Base-by-base conservation (phyloP, 1,140 invertebrate genomes). In the Diorhabda carinulata region DNA sequence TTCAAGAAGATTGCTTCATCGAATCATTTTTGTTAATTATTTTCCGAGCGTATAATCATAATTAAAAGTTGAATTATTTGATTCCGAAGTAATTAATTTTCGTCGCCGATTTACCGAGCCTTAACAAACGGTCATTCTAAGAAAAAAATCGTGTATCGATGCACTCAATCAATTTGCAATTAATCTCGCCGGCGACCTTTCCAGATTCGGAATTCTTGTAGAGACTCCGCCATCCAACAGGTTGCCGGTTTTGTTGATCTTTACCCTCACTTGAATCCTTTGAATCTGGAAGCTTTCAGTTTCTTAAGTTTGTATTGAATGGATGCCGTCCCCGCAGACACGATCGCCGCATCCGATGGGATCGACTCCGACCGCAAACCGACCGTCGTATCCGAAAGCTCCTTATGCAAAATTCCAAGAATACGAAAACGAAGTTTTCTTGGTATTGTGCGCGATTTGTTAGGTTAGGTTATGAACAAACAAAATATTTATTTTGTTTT, bases 211-310 rank as follows among this genome's bases (percentile, higher is more conserved):
- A 52, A 52, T n/a, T 52, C 47, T 52, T 52, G 47, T 52, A 62
- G 61, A 62, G n/a, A 47, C 42, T 45, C 45, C 64, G 10, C 42
- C 63, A 68, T 58, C 67, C 68, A 73, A 73, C 72, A 73, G 69
- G 69, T 73, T 73, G 72, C 66, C 45, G 71, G 64, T 65, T 65
- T 47, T 9, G 66, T 68, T 73, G 72, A 73, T 70, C 72, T 73
- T 70, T 73, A 73, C 69, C 72, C 72, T 73, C 70, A 52, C 72
- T 63, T 64, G 66, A 70, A 68, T 73, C 72, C 72, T 73, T 73
- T 70, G 72, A 73, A 70, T 68, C 69, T 56, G 68, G 69, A 57
- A 67, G 64, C 69, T 72, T 72, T 68, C 69, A 47, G 70, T 70
- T 70, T 68, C 70, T 73, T 68, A 73, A 58, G 66, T 67, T 9